Percentiles rank a stretch among this genome's conserved stretches.
Conservation (phyloP, 2,797 vertebrate genomes). For the Karalla daura region DNA sequence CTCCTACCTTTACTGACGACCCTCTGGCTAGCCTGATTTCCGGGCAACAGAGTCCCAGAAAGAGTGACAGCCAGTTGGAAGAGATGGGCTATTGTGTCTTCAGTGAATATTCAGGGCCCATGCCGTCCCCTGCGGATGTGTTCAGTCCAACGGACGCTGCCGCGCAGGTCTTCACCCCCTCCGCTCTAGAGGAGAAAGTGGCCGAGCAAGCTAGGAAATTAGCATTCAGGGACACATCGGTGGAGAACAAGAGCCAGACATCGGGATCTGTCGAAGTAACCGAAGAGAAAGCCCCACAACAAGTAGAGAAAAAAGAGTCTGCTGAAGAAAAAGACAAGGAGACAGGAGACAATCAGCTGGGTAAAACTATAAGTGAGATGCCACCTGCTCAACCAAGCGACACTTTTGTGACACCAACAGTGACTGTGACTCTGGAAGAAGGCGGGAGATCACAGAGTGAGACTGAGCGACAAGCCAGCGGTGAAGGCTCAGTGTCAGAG, state of each 20-base stretch:
- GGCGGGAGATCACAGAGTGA: conserved; percentile 72
- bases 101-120: conserved; percentile 97
- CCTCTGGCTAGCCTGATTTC: conserved; percentile 78
- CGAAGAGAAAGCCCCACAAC: conserved; percentile 60
- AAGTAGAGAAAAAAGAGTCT: conserved; percentile 55
- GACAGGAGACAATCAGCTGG: conserved; percentile 32
- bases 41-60: conserved; percentile 80
- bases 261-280: conserved; percentile 18
- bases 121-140: conserved; percentile 93
- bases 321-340: conserved; percentile 59
- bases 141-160: conserved; percentile 83
- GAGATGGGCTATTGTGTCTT: conserved; percentile 99
- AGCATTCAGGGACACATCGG: conserved; percentile 71
- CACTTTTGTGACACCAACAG: conserved; percentile 81
- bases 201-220: conserved; percentile 73
- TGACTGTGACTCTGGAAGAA: conserved; percentile 85
- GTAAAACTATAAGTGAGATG: conserved; percentile 33
- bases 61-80: conserved; percentile 93
- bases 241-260: conserved; percentile 61
- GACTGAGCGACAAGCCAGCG: conserved; percentile 72
- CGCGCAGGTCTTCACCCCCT: conserved; percentile 79
- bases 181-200: conserved; percentile 82
- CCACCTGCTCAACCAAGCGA: conserved; percentile 59
- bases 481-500: conserved; percentile 77
- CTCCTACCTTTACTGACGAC: conserved; percentile 70